Base-by-base conservation (phyloP, 2,113 vertebrate genomes). In the Euleptes europaea region DNA sequence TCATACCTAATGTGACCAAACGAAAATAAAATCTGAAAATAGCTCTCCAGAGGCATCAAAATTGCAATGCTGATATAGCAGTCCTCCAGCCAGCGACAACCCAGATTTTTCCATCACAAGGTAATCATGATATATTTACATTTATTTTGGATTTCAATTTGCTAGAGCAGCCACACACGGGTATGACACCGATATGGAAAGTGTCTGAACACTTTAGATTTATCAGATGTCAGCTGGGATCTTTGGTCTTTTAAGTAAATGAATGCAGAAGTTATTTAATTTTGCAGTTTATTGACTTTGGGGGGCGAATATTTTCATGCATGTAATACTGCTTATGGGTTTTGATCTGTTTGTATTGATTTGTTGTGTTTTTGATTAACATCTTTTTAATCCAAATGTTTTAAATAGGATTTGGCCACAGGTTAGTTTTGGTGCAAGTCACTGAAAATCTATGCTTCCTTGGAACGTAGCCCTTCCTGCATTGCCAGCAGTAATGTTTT, bases 281-380 rank as follows among this genome's bases (percentile, higher is more conserved):
- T 91, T 90, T 91, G 74, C 49, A 72, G 70, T 90, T 87, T 82
- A 88, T 90, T 91, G 89, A 89, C 60, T 93, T 88, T 70, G 40
- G 78, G 77, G 82, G 90, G 90, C 89, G 92, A 86, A 28, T 83
- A 72, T 79, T 91, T 67, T 91, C 42, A 83, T 54, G 73, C 69
- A 78, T 63, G 77, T 35, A 83, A 69, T 85, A 63, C 88, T 89
- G 84, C 71, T 86, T 91, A 51, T 31, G 40, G 66, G 9, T 88
- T 92, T 88, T 79, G 40, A 88, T 75, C 69, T 84, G 54, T 83
- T 86, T 85, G 2, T 90, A 93, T 90, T 90, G 91, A 92, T 91
- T 92, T 91, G 49, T 70, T 87, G 23, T 92, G 85, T 82, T 83
- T 92, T 92, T 92, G 90, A 95, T 92, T 87, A 92, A 92, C 92